Percentiles rank a stretch among this genome's conserved stretches.
These are phyloP conservation scores for Rutpela maculata DNA, from an alignment of 2,888 invertebrate species.

Conservation along the genomic window DNA sequence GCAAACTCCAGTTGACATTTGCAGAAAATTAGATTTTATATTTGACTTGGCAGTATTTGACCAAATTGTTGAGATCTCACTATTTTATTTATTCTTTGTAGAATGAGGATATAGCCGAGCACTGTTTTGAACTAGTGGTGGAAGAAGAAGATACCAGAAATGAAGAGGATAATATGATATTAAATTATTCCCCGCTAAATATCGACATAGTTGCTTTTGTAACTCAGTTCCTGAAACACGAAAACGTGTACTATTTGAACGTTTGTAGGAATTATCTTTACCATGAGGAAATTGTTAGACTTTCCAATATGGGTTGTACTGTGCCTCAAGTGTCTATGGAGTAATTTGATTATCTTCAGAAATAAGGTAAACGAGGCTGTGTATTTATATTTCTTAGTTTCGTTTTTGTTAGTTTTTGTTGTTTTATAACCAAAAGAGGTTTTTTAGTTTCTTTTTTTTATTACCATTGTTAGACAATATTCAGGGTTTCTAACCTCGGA, in stretches of 20 bases:
- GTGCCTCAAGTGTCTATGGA: constrained; percentile 39
- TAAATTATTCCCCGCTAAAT: constrained; percentile 46
- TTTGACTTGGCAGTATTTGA: not conserved
- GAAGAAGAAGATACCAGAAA: constrained; percentile 38
- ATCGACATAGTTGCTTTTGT: constrained; percentile 45
- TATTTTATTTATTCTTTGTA: constrained; percentile 1
- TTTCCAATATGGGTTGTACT: constrained; percentile 34
- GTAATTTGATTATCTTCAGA: constrained; percentile 15
- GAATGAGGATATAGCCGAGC: constrained; percentile 17
- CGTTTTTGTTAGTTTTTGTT: not conserved
- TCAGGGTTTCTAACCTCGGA: not conserved
- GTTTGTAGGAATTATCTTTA: constrained; percentile 40
- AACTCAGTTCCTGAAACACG: constrained; percentile 43
- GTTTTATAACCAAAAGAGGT: constrained; percentile 17
- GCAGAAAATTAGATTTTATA: too few relatives aligned
- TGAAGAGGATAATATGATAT: constrained; percentile 44
- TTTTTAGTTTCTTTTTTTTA: constrained; percentile 21
- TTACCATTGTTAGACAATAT: constrained; percentile 25
- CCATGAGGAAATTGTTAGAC: constrained; percentile 28
- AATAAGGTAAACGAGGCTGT: constrained; percentile 37
- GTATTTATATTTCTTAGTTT: constrained; percentile 18
- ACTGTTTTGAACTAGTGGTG: constrained; percentile 21
- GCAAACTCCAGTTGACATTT: too few relatives aligned
- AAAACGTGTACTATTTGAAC: constrained; percentile 38
- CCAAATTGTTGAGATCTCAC: not conserved